Conservation (phyloP, 1,140 invertebrate species). For the Lerema accius region DNA sequence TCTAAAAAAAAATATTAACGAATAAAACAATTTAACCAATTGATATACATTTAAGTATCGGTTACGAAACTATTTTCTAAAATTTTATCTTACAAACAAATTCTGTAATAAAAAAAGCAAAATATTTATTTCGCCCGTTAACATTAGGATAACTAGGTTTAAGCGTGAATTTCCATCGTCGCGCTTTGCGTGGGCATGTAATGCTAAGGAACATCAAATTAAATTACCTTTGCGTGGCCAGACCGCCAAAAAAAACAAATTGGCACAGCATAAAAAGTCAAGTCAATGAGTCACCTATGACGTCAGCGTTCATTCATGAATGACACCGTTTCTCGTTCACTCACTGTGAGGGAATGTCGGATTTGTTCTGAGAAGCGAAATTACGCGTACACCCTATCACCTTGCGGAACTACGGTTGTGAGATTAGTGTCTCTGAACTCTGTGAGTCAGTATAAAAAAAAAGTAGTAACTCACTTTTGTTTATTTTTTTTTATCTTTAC, state of each 20-base stretch:
- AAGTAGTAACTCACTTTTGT: conserved; percentile 23
- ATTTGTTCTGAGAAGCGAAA: conserved; percentile 51
- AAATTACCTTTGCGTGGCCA: not conserved
- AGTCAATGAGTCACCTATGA: conserved; percentile 47
- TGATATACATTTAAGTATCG: too few relatives aligned
- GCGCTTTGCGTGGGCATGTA: too few relatives aligned
- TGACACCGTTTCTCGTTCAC: conserved; percentile 27
- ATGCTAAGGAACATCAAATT: not conserved
- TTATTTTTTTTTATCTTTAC: conserved; percentile 19
- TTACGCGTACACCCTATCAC: conserved; percentile 34
- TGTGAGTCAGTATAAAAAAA: conserved; percentile 39
- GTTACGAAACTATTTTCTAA: too few relatives aligned
- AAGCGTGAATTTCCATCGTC: too few relatives aligned
- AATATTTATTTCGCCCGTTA: too few relatives aligned
- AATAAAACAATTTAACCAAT: too few relatives aligned
- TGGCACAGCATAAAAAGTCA: conserved; percentile 29
- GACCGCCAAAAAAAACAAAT: conserved; percentile 11
- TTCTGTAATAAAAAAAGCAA: too few relatives aligned
- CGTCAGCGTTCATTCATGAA: conserved; percentile 47
- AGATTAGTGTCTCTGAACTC: conserved; percentile 4
- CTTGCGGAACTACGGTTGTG: conserved; percentile 44
- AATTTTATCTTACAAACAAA: too few relatives aligned
- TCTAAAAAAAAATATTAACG: too few relatives aligned
- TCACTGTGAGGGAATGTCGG: conserved; percentile 49
- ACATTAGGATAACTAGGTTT: too few relatives aligned